Base-by-base conservation (phyloP, 2,113 vertebrate genomes). In the Phaethon lepturus region DNA sequence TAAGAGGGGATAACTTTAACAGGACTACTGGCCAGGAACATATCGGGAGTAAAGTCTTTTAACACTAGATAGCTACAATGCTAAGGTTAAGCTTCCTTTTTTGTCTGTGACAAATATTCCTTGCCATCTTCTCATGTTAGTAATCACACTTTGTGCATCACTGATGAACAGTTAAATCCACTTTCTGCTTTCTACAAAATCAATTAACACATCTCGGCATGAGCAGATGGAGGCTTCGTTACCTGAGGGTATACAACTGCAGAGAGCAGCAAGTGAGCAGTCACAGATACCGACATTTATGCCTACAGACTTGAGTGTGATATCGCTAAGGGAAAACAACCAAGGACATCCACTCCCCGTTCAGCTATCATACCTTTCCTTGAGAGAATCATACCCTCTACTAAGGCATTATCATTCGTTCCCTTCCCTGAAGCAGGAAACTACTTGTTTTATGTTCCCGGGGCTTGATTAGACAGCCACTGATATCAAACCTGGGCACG, bases 191-290 rank as follows among this genome's bases (percentile, higher is more conserved):
- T 67, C 84, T 81, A 74, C 60, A 85, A 67, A 93, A 94, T 64
- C 86, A 87, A 64, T 93, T 96, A 86, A 89, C 91, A 91, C 76
- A 28, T 94, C 64, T 75, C 5, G 0, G 35, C 9, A 19, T 33
- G 60, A 95, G 69, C 96, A 96, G 93, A 96, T 93, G 95, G 94
- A 88, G 60, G 18, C 66, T 89, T 63, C 5, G 0, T 89, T 93
- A 96, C 95, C 94, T 95, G 92, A 88, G 90, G 94, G 56, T 82
- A 69, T 64, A 72, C 58, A 85, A 49, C 40, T 79, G 58, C 88
- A 93, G 88, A 49, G 62, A 94, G 63, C 80, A 92, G 31, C 67
- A 67, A 95, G 84, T 68, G 84, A 97, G 64, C 91, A 94, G 84
- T 33, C 56, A 29, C 15, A 91, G 69, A 94, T 84, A 91, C 86